These are phyloP conservation scores for Antrozous pallidus DNA, from an alignment of 2,797 vertebrate species.

Conservation along the genomic window DNA sequence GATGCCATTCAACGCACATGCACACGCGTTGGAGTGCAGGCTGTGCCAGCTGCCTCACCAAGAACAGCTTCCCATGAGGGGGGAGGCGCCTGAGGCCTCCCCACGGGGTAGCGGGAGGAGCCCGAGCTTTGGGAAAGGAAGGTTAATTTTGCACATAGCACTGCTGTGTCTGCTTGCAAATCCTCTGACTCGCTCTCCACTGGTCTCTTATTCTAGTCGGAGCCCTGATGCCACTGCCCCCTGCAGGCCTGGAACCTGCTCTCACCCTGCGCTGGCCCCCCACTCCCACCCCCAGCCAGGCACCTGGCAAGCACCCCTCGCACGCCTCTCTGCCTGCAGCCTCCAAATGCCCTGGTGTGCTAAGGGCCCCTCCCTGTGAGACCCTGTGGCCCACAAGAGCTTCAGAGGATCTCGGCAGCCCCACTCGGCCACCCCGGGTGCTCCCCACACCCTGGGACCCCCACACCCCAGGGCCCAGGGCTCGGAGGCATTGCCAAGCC, in stretches of 20 bases:
- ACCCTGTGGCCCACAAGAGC: not conserved
- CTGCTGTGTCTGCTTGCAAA: not conserved
- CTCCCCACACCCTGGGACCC: not conserved
- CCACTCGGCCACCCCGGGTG: not conserved
- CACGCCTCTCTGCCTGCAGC: not conserved
- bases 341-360: not conserved
- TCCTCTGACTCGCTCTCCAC: not conserved
- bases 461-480: not conserved
- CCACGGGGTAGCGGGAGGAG: not conserved
- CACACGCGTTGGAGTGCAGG: not conserved
- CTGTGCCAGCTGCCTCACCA: not conserved
- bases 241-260: not conserved
- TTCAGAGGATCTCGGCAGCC: not conserved
- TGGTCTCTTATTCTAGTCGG: conserved; percentile 34
- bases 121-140: not conserved
- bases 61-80: too few relatives aligned
- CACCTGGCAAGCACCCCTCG: not conserved
- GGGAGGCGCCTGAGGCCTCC: not conserved
- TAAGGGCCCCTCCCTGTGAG: not conserved
- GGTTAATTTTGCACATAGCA: not conserved
- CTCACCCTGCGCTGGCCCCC: not conserved
- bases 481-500: not conserved
- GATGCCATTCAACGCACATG: not conserved
- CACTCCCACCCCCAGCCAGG: too few relatives aligned
- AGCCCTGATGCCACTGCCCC: not conserved